Evolutionary conservation across 1,140 invertebrate species (phyloP).

Genomic region (Arctopsyche grandis): DNA sequence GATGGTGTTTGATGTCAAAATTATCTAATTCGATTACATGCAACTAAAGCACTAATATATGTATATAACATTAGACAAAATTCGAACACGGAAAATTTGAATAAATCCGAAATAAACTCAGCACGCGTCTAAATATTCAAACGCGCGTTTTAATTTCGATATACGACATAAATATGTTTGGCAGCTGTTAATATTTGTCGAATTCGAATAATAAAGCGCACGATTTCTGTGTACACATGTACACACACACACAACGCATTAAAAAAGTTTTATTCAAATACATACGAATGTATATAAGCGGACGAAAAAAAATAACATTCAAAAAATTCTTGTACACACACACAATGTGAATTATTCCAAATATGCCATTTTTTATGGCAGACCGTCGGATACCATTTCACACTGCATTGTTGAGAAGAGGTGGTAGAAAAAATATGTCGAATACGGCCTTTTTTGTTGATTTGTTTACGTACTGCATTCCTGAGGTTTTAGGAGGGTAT

Average conservation of each 20-base stretch:
- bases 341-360: constrained; percentile 15
- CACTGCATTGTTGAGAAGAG: constrained; percentile 24
- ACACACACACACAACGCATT: neutral
- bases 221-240: neutral
- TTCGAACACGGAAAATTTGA: too few relatives aligned
- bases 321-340: neutral
- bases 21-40: too few relatives aligned
- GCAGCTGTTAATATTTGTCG: too few relatives aligned
- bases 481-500: constrained; percentile 27
- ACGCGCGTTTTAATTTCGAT: too few relatives aligned
- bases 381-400: constrained; percentile 17
- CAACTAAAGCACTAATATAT: too few relatives aligned
- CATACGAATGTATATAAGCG: constrained; percentile 1
- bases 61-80: too few relatives aligned
- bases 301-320: constrained; percentile 15
- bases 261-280: neutral
- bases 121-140: too few relatives aligned
- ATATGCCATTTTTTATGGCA: constrained; percentile 12
- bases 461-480: constrained; percentile 8
- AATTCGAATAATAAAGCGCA: too few relatives aligned
- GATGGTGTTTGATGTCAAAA: too few relatives aligned
- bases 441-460: neutral
- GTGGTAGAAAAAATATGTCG: neutral
- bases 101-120: too few relatives aligned
- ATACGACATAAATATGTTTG: too few relatives aligned